Evolutionary conservation across 2,888 invertebrate species (phyloP).

Genomic region (Dynastes hyllus): DNA sequence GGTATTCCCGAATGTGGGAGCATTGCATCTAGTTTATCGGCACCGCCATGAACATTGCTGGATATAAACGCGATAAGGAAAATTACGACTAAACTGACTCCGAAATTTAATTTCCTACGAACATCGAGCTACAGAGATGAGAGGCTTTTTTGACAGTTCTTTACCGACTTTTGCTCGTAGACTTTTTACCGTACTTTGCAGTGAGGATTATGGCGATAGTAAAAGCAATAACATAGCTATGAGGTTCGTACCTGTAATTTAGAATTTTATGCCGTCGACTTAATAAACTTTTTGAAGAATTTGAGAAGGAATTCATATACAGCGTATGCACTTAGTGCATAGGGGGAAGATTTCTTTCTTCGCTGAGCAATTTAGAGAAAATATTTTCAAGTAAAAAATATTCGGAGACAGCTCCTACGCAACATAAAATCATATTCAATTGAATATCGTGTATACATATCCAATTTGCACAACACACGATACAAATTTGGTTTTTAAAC

Average conservation of each 20-base stretch:
- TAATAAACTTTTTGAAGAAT: no score
- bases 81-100: slow-evolving; percentile 26
- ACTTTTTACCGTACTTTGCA: slow-evolving; percentile 2
- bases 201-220: background rate
- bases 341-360: no score
- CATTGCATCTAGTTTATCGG: slow-evolving; percentile 1
- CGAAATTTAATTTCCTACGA: slow-evolving; percentile 35
- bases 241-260: background rate
- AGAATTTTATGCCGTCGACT: background rate
- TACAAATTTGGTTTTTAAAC: no score
- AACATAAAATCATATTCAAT: no score
- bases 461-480: no score
- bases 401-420: no score
- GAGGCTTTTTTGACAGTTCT: background rate
- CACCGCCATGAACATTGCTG: background rate
- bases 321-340: no score
- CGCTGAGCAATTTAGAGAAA: no score
- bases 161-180: slow-evolving; percentile 7
- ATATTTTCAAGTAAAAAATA: no score
- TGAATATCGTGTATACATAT: no score
- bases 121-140: slow-evolving; percentile 16
- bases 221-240: background rate
- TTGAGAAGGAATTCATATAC: no score
- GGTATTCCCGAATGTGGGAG: background rate
- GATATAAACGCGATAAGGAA: slow-evolving; percentile 22